These are phyloP conservation scores for Drosophila lacertosa DNA, from an alignment of 1,140 invertebrate genomes.

Conservation along the genomic window DNA sequence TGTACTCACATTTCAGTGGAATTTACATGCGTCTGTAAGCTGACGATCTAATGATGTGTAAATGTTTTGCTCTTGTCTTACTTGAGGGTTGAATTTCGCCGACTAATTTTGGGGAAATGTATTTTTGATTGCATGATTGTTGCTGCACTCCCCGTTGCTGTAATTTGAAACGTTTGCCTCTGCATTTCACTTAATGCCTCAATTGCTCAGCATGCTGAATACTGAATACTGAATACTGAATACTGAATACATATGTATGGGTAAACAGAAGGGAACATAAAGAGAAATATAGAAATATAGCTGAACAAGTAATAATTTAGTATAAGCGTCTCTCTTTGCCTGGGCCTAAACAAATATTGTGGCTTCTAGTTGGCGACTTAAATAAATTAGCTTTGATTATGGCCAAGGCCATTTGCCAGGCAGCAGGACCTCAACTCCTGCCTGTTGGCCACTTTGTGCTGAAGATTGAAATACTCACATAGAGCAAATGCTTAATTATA, in stretches of 20 bases:
- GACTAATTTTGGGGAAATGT: slow-evolving; percentile 49
- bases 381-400: slow-evolving; percentile 74
- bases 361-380: slow-evolving; percentile 64
- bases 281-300: slow-evolving; percentile 27
- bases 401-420: slow-evolving; percentile 46
- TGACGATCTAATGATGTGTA: slow-evolving; percentile 57
- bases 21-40: slow-evolving; percentile 25
- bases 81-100: slow-evolving; percentile 19
- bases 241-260: too few relatives aligned
- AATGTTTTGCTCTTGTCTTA: slow-evolving; percentile 36
- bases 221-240: too few relatives aligned
- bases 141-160: slow-evolving; percentile 16
- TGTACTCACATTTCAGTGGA: slow-evolving; percentile 26
- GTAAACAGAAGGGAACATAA: slow-evolving; percentile 26
- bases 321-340: slow-evolving; percentile 16
- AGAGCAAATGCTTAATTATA: slow-evolving; percentile 64
- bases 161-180: slow-evolving; percentile 11
- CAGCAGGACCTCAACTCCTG: background rate
- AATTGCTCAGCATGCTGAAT: slow-evolving; percentile 2
- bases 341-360: slow-evolving; percentile 49
- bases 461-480: slow-evolving; percentile 61
- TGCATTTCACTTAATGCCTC: background rate
- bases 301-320: slow-evolving; percentile 55
- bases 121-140: slow-evolving; percentile 55
- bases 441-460: slow-evolving; percentile 42